phyloP scores from a whole-genome alignment of 2,113 vertebrate species.

The Brienomyrus brachyistius region DNA sequence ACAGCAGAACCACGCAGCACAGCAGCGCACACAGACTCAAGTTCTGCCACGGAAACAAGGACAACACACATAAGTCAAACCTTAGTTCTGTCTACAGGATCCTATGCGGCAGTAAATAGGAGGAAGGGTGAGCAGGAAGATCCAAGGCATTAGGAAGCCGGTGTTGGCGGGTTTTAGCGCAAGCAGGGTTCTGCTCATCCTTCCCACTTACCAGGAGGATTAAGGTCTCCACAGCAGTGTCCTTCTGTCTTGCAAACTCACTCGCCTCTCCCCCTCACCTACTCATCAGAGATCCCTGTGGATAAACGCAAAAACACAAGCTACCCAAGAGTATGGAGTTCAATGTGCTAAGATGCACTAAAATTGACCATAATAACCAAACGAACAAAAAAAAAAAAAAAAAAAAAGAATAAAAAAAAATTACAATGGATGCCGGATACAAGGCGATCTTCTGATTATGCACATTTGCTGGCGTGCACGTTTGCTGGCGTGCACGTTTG shows the following conservation, averaged over 20 bases:
- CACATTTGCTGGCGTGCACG: no score
- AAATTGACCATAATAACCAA: not conserved
- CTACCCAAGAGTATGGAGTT: not conserved
- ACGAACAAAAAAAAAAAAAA: not conserved
- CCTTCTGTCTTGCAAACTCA: constrained; percentile 3
- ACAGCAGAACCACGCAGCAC: constrained; percentile 24
- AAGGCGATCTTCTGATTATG: not conserved
- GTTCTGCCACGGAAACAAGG: constrained; percentile 33
- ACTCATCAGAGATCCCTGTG: constrained; percentile 41
- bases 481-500: no score
- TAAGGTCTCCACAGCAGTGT: not conserved
- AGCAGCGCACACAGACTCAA: constrained; percentile 21
- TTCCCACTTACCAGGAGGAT: constrained; percentile 40
- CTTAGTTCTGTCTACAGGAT: not conserved
- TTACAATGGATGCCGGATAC: not conserved
- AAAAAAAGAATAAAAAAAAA: not conserved
- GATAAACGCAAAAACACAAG: constrained; percentile 27
- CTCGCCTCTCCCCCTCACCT: constrained; percentile 27
- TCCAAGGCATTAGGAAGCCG: not conserved
- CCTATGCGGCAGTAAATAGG: not conserved
- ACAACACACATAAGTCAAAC: not conserved
- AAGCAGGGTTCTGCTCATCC: not conserved
- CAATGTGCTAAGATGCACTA: not conserved
- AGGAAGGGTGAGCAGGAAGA: not conserved
- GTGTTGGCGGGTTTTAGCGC: not conserved